These are phyloP conservation scores for Rhagologus leucostigma DNA, from an alignment of 2,113 vertebrate genomes.

Conservation along the genomic window DNA sequence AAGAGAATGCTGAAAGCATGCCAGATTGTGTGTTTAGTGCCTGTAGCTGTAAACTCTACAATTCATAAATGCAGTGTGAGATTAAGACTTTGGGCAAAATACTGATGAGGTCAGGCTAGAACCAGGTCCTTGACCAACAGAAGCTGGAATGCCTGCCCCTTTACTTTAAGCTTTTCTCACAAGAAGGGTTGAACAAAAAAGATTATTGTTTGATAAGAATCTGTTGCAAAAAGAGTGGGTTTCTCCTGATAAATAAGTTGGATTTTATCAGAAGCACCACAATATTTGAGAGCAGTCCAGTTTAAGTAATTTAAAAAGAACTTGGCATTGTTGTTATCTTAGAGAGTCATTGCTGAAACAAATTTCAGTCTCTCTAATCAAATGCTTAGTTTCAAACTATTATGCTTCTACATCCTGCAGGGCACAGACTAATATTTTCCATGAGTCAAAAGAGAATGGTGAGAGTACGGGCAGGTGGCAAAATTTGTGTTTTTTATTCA, in stretches of 20 bases:
- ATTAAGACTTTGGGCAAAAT: neutral
- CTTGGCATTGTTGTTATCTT: neutral
- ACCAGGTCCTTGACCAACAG: neutral
- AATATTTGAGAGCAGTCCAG: neutral
- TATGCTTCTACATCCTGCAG: neutral
- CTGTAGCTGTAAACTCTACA: neutral
- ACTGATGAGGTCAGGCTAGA: fast-evolving
- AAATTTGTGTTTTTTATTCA: neutral
- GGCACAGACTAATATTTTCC: neutral
- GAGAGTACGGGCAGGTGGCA: neutral
- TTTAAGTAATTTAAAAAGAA: neutral
- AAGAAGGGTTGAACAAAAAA: neutral
- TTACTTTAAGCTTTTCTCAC: neutral
- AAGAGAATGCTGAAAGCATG: neutral
- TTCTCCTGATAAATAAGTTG: neutral
- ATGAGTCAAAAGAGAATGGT: neutral
- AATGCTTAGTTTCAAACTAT: neutral
- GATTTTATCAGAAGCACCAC: neutral
- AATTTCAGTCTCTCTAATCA: neutral
- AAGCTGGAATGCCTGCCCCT: neutral
- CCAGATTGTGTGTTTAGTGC: neutral
- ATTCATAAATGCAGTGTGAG: neutral
- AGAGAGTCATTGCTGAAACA: neutral
- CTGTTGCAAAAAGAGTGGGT: neutral
- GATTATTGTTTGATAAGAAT: neutral